These are phyloP conservation scores for Cossypha dichroa DNA, from an alignment of 2,797 vertebrate genomes.

Conservation along the genomic window DNA sequence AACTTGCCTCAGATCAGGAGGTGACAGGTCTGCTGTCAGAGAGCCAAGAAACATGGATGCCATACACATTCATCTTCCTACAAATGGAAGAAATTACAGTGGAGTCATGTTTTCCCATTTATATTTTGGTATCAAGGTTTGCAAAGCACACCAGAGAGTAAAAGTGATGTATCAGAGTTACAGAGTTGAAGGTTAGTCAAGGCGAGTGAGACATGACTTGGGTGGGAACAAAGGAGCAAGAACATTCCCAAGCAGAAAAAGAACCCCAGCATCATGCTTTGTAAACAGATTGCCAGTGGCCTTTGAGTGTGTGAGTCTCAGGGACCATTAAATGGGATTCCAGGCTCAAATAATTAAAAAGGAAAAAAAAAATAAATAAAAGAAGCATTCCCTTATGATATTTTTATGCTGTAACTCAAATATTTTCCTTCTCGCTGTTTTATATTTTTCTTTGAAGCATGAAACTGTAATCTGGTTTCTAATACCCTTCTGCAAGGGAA, in stretches of 20 bases:
- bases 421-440: not conserved
- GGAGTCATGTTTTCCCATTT: slow-evolving; percentile 27
- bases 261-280: not conserved
- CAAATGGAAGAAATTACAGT: slow-evolving; percentile 2
- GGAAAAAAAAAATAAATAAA: no score
- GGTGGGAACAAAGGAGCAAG: not conserved
- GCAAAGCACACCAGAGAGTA: not conserved
- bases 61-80: slow-evolving; percentile 2
- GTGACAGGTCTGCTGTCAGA: slow-evolving; percentile 5
- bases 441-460: not conserved
- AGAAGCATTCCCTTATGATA: not conserved
- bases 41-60: not conserved
- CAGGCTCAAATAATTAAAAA: not conserved
- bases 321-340: not conserved
- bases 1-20: slow-evolving; percentile 3
- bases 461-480: not conserved
- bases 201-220: not conserved
- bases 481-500: not conserved
- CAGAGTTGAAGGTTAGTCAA: not conserved
- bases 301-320: not conserved
- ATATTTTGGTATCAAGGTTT: not conserved
- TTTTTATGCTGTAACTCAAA: not conserved
- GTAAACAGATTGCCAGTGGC: not conserved
- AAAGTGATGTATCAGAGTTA: not conserved
- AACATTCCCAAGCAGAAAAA: not conserved